Conservation (phyloP, 2,888 invertebrate species). For the Euplexia lucipara region DNA sequence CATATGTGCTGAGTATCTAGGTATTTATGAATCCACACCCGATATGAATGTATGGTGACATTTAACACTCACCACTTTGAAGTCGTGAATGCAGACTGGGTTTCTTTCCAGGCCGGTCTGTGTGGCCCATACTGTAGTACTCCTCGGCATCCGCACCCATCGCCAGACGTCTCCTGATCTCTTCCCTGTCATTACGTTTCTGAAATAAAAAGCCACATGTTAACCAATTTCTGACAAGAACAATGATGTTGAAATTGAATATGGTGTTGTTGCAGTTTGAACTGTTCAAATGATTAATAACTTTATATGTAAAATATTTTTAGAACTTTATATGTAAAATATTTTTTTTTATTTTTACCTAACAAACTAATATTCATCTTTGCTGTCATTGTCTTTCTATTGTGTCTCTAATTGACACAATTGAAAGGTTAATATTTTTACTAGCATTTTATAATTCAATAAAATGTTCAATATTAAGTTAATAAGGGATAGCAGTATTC, state of each 20-base stretch:
- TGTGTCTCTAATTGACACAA: no score
- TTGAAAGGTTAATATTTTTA: not conserved
- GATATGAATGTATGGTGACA: not conserved
- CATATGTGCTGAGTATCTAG: conserved; percentile 16
- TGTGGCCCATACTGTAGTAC: conserved; percentile 91
- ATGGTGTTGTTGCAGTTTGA: not conserved
- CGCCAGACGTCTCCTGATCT: conserved; percentile 96
- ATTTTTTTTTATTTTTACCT: no score
- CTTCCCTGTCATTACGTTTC: conserved; percentile 98
- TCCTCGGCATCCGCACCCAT: conserved; percentile 96
- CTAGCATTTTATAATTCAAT: not conserved
- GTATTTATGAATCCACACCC: conserved; percentile 29
- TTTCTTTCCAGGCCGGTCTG: conserved; percentile 94
- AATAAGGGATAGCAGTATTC: not conserved
- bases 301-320: no score
- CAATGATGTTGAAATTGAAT: not conserved
- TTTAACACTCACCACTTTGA: conserved; percentile 93
- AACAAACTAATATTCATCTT: no score
- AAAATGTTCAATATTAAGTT: not conserved
- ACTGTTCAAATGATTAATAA: not conserved
- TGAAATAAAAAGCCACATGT: conserved; percentile 79
- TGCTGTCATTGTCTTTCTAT: no score
- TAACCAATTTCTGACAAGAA: not conserved
- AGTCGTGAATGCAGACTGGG: conserved; percentile 97
- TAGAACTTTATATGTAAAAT: no score